Evolutionary conservation across 2,113 vertebrate species (phyloP), one percentile per base, ranked within the genome.

Genomic region (Helogale parvula): DNA sequence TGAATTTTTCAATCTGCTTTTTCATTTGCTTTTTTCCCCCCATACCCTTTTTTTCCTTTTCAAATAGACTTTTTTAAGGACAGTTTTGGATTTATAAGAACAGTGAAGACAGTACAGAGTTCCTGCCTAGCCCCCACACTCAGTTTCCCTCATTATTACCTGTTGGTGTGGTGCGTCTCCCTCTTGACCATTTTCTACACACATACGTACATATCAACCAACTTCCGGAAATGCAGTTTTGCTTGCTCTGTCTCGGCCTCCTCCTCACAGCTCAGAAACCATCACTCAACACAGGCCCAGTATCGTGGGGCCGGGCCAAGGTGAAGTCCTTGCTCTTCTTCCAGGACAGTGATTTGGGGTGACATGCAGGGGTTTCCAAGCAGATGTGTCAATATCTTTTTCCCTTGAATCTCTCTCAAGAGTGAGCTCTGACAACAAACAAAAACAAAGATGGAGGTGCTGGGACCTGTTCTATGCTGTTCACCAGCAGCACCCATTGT

Each of bases 281-380:
- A 25, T 50, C 47, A 19, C 12, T 76, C 25, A 83, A 33, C 17
- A 50, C 69, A 77, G 50, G 50, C 35, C 41, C 45, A 35, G 33
- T 2, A 4, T 69, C 0, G 1, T 15, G 74, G 41, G 71, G 17
- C n/a, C 1, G 0, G 15, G 45, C n/a, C 41, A 52, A 35, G 5
- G n/a, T 52, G 31, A 47, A 47, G 72, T 63, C n/a, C 45, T 81
- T 16, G 31, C 66, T 69, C 15, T 89, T 86, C 57, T 31, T 60
- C 23, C 35, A 41, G 27, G 50, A 81, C 82, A 74, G 35, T 23
- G 47, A 12, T 38, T 50, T 47, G 76, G 50, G 69, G 7, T 38
- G 47, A 60, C 1, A 5, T 7, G 33, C 45, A 38, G 35, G 74
- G 47, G 66, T 27, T 27, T 11, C 1, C 10, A 95, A 57, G 45